phyloP scores from a whole-genome alignment of 2,888 invertebrate species.

The Trissoscelio sp. region DNA sequence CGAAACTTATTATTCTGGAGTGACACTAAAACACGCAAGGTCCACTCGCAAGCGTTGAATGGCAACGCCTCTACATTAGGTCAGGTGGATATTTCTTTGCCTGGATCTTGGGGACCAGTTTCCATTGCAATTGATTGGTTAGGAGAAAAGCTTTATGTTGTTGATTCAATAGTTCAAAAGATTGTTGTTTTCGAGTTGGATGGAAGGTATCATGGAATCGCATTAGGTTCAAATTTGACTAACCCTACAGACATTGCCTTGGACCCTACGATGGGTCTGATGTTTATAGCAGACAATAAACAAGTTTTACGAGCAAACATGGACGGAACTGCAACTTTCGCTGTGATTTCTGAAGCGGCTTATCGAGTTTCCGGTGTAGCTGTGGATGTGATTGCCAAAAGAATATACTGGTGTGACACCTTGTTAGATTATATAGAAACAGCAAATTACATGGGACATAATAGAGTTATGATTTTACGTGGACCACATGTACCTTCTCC shows the following conservation, averaged over 20 bases:
- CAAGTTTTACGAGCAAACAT: conserved; percentile 95
- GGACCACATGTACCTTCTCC: conserved; percentile 95
- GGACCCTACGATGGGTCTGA: conserved; percentile 94
- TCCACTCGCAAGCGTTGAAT: conserved; percentile 84
- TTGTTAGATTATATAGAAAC: conserved; percentile 97
- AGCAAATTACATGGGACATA: conserved; percentile 95
- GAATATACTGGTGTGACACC: conserved; percentile 98
- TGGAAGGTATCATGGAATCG: conserved; percentile 94
- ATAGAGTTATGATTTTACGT: conserved; percentile 91
- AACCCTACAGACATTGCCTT: conserved; percentile 96
- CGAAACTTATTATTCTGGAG: conserved; percentile 94
- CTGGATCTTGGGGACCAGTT: conserved; percentile 95
- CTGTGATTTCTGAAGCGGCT: conserved; percentile 95
- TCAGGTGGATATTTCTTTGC: conserved; percentile 87
- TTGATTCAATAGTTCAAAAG: conserved; percentile 96
- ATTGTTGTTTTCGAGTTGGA: conserved; percentile 96
- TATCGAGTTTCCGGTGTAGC: conserved; percentile 97
- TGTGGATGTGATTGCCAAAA: conserved; percentile 93
- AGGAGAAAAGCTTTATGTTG: conserved; percentile 97
- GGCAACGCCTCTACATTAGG: conserved; percentile 80
- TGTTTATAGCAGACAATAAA: conserved; percentile 94
- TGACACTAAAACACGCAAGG: conserved; percentile 93
- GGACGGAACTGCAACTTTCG: conserved; percentile 94
- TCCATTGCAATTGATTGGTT: conserved; percentile 98
- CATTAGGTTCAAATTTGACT: conserved; percentile 95